Conservation (phyloP, 2,888 invertebrate species). For the Harpalus rubripes region DNA sequence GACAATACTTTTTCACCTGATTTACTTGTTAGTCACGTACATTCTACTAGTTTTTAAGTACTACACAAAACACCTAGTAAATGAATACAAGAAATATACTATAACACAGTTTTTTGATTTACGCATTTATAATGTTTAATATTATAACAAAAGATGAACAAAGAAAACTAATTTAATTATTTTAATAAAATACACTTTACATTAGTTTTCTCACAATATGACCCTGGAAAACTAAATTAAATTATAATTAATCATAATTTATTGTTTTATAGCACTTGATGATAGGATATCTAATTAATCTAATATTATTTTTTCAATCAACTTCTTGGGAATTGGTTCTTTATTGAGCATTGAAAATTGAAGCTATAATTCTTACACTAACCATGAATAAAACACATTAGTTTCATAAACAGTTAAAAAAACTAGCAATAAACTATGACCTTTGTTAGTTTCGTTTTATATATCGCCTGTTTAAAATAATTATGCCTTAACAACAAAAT, state of each 20-base stretch:
- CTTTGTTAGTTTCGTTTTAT: too few relatives aligned
- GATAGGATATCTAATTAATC: constrained; percentile 31
- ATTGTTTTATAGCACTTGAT: constrained; percentile 41
- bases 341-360: constrained; percentile 10
- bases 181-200: not conserved
- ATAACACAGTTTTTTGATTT: not conserved
- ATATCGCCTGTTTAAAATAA: too few relatives aligned
- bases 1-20: constrained; percentile 17
- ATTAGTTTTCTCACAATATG: constrained; percentile 30
- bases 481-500: too few relatives aligned
- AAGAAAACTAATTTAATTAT: not conserved
- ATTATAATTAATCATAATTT: constrained; percentile 27
- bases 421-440: not conserved
- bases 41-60: constrained; percentile 26
- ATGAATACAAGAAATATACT: not conserved
- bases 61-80: not conserved
- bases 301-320: constrained; percentile 17
- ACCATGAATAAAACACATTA: not conserved
- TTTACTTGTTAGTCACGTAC: constrained; percentile 18
- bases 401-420: constrained; percentile 1
- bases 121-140: not conserved
- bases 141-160: not conserved
- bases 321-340: constrained; percentile 19
- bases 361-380: constrained; percentile 8
- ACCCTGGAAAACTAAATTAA: constrained; percentile 35